A percentile compares a stretch with the other conserved stretches of the same genome.
Evolutionary conservation across 2,888 invertebrate species (phyloP).

Genomic region (Dryocosmus kuriphilus): DNA sequence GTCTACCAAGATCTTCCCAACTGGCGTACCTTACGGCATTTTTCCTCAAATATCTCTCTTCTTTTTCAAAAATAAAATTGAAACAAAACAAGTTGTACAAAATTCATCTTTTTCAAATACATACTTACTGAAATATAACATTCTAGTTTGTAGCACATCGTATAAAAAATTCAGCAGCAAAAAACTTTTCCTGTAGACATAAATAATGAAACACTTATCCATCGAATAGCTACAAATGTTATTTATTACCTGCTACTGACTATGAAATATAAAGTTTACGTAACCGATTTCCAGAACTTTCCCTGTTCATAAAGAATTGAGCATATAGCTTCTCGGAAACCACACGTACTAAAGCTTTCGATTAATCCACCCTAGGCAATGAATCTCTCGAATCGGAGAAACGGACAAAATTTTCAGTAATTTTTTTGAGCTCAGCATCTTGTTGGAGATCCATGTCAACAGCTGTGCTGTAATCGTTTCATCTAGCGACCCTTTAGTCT

Average conservation of each 20-base stretch:
- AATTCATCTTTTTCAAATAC: not conserved
- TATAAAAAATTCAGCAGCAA: not conserved
- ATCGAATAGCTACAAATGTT: not conserved
- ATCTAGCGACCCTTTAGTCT: slow-evolving; percentile 35
- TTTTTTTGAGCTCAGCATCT: slow-evolving; percentile 17
- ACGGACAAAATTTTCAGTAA: slow-evolving; percentile 27
- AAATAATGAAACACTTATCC: not conserved
- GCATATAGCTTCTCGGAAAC: not conserved
- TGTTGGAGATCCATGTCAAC: slow-evolving; percentile 25
- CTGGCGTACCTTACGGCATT: not conserved
- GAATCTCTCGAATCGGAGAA: slow-evolving; percentile 23
- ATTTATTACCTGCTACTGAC: not conserved
- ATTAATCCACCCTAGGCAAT: slow-evolving; percentile 30
- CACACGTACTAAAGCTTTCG: slow-evolving; percentile 21
- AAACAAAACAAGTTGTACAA: not conserved
- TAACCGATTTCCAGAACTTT: slow-evolving; percentile 9
- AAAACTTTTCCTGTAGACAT: not conserved
- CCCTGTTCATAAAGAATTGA: not conserved
- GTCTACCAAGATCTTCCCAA: slow-evolving; percentile 17
- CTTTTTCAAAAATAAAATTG: not conserved
- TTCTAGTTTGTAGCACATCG: not conserved
- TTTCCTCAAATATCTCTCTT: not conserved
- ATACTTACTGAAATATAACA: not conserved
- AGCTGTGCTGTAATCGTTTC: slow-evolving; percentile 33
- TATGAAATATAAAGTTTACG: slow-evolving; percentile 10